phyloP scores from a whole-genome alignment of 2,797 vertebrate species.

The Cuniculus paca region DNA sequence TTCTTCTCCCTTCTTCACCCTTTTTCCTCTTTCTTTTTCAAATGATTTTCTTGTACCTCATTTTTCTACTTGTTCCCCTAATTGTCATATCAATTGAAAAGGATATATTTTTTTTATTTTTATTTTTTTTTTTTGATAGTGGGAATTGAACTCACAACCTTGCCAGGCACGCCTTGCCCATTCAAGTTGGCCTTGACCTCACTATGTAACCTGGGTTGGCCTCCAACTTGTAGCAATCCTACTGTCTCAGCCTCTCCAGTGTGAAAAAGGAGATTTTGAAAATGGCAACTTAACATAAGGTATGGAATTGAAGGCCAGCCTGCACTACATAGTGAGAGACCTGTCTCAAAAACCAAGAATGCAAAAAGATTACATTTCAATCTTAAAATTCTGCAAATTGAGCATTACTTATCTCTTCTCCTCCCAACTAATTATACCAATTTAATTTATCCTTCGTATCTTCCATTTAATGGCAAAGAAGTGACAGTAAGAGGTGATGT shows the following conservation, averaged over 20 bases:
- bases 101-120: background rate
- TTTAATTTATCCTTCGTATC: slow-evolving; percentile 40
- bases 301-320: background rate
- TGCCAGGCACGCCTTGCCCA: no score
- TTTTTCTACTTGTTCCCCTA: background rate
- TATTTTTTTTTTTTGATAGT: no score
- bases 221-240: background rate
- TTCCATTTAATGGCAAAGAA: slow-evolving; percentile 26
- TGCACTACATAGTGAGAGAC: background rate
- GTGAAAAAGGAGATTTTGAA: background rate
- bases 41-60: background rate
- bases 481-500: background rate
- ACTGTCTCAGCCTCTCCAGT: background rate
- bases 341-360: background rate
- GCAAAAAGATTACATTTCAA: background rate
- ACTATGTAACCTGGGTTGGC: background rate
- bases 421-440: background rate
- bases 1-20: background rate
- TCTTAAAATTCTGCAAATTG: slow-evolving; percentile 10
- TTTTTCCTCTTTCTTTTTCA: background rate
- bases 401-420: slow-evolving; percentile 9
- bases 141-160: no score
- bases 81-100: background rate
- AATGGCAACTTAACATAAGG: background rate
- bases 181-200: background rate